Evolutionary conservation across 2,797 vertebrate species (phyloP).

Genomic region (Ciconia nigra): DNA sequence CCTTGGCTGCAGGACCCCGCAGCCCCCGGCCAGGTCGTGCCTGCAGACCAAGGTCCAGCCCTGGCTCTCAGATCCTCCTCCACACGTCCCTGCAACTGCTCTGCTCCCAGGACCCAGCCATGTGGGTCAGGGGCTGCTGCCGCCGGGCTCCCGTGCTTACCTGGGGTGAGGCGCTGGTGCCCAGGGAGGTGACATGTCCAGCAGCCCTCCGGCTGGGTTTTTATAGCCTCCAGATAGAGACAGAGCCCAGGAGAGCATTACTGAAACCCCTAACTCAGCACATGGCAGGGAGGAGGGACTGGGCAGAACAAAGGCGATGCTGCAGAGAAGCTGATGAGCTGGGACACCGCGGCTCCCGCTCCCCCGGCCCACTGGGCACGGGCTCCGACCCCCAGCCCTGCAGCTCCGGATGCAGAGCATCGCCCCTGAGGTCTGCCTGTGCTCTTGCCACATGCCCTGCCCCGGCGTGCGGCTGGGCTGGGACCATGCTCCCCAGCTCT

Average conservation of each 20-base stretch:
- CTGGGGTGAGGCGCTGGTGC: constrained; percentile 5
- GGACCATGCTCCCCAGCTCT: not conserved
- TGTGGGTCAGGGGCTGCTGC: not conserved
- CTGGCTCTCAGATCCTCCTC: not conserved
- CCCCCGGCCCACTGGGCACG: not conserved
- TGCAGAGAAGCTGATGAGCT: constrained; percentile 76
- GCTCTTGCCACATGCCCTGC: not conserved
- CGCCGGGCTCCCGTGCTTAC: not conserved
- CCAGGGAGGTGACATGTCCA: not conserved
- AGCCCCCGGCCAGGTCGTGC: not conserved
- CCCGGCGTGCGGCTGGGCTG: accelerated
- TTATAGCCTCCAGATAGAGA: constrained; percentile 88
- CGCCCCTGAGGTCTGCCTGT: accelerated
- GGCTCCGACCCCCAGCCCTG: not conserved
- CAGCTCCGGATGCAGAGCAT: accelerated
- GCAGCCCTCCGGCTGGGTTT: constrained; percentile 63
- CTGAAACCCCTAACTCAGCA: constrained; percentile 87
- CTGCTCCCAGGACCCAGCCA: accelerated
- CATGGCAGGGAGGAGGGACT: constrained; percentile 71
- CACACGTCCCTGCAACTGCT: not conserved
- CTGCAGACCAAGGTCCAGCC: not conserved
- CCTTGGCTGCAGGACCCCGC: not conserved
- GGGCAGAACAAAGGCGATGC: constrained; percentile 46
- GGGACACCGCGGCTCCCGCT: not conserved
- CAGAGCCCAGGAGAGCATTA: constrained; percentile 51